Evolutionary conservation across 2,113 vertebrate genomes (phyloP).

Genomic region (Embiotoca jacksoni): DNA sequence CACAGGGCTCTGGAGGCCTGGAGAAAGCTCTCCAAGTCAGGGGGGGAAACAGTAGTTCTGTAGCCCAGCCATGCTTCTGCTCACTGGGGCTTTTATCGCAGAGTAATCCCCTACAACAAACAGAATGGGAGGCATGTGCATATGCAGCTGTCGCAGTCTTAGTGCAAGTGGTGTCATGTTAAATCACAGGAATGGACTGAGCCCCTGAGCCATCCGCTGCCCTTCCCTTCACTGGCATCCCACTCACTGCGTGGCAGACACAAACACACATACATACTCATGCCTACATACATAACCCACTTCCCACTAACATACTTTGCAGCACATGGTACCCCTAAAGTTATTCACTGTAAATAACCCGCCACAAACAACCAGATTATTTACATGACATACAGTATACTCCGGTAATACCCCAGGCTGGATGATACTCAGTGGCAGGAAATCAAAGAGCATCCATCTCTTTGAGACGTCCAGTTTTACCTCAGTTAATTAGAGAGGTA

Average conservation of each 20-base stretch:
- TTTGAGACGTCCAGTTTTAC: conserved; percentile 4
- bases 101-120: conserved; percentile 88
- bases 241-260: conserved; percentile 52
- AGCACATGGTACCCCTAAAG: conserved; percentile 47
- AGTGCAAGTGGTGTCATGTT: conserved; percentile 89
- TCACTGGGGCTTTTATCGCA: conserved; percentile 83
- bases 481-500: conserved; percentile 1
- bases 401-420: conserved; percentile 7
- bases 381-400: conserved; percentile 19
- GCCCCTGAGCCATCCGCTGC: conserved; percentile 73
- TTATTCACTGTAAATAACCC: conserved; percentile 62
- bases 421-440: neutral
- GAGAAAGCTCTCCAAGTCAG: conserved; percentile 75
- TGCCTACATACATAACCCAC: conserved; percentile 66
- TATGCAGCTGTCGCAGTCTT: conserved; percentile 85
- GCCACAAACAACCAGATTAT: conserved; percentile 44
- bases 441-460: conserved; percentile 1
- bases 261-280: conserved; percentile 61
- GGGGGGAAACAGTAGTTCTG: conserved; percentile 77
- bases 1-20: conserved; percentile 62
- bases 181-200: conserved; percentile 85
- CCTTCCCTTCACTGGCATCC: conserved; percentile 83
- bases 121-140: conserved; percentile 86
- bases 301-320: conserved; percentile 64
- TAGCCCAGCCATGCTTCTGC: conserved; percentile 72